Conservation (phyloP, 2,113 vertebrate species). For the Zosterops pallidus region DNA sequence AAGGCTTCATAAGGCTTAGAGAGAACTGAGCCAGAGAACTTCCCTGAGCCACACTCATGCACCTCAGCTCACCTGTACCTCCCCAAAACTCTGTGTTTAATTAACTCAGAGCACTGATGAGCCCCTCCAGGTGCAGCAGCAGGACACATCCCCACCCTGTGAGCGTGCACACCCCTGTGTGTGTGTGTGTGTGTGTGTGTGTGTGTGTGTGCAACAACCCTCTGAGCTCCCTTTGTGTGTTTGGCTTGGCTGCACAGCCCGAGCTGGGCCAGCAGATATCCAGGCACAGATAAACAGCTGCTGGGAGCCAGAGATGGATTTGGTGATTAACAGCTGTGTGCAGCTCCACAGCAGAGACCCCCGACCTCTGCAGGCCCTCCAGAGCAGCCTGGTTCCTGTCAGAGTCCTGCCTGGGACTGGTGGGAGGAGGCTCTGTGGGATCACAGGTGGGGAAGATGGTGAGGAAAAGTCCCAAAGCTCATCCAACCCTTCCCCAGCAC, state of each 20-base stretch:
- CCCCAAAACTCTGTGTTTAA: accelerated
- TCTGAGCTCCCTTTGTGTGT: not conserved
- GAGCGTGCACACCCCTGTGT: not conserved
- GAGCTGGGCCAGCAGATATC: conserved; percentile 51
- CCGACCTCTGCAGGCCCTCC: not conserved
- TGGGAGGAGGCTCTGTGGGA: not conserved
- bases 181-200: too few species aligned
- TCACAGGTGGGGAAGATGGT: not conserved
- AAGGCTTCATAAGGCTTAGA: not conserved
- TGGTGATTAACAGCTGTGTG: conserved; percentile 64
- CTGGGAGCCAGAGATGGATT: conserved; percentile 53
- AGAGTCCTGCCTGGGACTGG: not conserved
- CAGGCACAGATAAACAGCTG: conserved; percentile 66
- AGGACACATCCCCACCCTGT: accelerated
- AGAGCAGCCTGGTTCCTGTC: conserved; percentile 16
- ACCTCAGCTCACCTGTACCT: accelerated
- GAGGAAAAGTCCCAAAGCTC: not conserved
- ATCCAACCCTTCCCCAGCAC: not conserved
- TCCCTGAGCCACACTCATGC: accelerated
- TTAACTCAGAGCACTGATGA: accelerated
- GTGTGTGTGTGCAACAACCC: not conserved
- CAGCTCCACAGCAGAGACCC: not conserved
- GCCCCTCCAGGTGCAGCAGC: accelerated
- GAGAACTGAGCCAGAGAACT: not conserved
- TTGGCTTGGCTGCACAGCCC: conserved; percentile 70